phyloP scores from a whole-genome alignment of 2,888 invertebrate genomes.

The Atherix ibis region DNA sequence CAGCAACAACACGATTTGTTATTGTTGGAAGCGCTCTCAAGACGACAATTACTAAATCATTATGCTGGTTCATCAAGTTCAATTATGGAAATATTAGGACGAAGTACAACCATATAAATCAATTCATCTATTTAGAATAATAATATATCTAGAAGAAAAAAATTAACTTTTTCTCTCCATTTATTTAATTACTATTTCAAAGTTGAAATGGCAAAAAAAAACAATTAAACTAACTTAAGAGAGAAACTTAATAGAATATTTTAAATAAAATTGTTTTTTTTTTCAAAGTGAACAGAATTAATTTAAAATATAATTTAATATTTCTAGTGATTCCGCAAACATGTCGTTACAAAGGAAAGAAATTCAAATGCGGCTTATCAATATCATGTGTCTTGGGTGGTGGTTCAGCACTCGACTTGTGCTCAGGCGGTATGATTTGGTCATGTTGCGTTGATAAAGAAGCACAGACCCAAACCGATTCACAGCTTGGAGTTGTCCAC shows the following conservation, averaged over 20 bases:
- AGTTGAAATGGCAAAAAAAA: too few relatives aligned
- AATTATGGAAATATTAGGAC: conserved; percentile 68
- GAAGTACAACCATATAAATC: conserved; percentile 49
- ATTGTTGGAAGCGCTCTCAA: conserved; percentile 53
- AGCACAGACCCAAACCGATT: conserved; percentile 36
- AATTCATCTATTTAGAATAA: conserved; percentile 5
- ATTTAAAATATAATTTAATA: too few relatives aligned
- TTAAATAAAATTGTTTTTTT: too few relatives aligned
- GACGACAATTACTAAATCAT: conserved; percentile 36
- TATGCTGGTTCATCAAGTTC: conserved; percentile 42
- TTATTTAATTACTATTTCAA: too few relatives aligned
- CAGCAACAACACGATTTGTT: conserved; percentile 62
- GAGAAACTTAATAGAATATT: not conserved
- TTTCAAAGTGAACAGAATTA: too few relatives aligned
- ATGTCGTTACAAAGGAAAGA: conserved; percentile 69
- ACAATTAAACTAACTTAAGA: not conserved
- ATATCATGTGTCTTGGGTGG: conserved; percentile 82
- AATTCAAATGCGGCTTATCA: conserved; percentile 79
- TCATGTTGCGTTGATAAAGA: conserved; percentile 79
- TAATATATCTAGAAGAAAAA: too few relatives aligned
- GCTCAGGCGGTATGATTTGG: conserved; percentile 90
- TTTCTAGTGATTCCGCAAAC: conserved; percentile 85
- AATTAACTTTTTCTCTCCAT: too few relatives aligned
- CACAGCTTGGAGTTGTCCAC: conserved; percentile 50
- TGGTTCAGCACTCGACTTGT: conserved; percentile 73